Evolutionary conservation across 2,888 invertebrate genomes (phyloP).

Genomic region (Embidobia sp.): DNA sequence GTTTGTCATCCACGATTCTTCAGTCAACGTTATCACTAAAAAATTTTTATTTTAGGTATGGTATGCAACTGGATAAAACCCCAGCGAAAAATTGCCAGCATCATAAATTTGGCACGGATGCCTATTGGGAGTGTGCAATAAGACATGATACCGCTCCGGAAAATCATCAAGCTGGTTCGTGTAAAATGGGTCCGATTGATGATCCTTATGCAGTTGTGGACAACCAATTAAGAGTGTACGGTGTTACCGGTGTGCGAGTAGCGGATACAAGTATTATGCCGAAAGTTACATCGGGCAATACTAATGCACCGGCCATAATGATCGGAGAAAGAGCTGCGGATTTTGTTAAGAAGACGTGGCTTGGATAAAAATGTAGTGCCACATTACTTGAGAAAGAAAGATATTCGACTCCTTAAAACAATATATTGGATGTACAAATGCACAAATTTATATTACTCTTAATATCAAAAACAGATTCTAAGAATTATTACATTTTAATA

Average conservation of each 20-base stretch:
- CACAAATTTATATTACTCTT: too few relatives aligned
- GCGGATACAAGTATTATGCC: constrained; percentile 85
- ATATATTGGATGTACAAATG: too few relatives aligned
- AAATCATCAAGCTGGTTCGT: constrained; percentile 86
- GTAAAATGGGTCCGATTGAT: constrained; percentile 84
- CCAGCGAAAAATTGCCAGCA: constrained; percentile 89
- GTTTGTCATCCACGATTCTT: too few relatives aligned
- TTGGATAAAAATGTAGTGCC: constrained; percentile 67
- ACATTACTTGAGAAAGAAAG: too few relatives aligned
- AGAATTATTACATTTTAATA: too few relatives aligned
- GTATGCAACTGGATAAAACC: constrained; percentile 88
- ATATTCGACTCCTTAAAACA: too few relatives aligned
- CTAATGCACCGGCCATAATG: constrained; percentile 84
- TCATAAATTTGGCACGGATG: constrained; percentile 86
- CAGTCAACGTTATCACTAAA: too few relatives aligned
- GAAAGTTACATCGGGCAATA: constrained; percentile 83
- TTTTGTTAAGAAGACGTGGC: constrained; percentile 81
- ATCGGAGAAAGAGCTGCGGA: constrained; percentile 83
- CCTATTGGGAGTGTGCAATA: constrained; percentile 85
- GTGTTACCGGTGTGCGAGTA: constrained; percentile 82
- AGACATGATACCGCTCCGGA: constrained; percentile 85
- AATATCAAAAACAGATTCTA: too few relatives aligned
- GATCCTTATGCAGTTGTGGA: constrained; percentile 85
- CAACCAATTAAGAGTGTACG: constrained; percentile 82
- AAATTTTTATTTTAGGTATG: constrained; percentile 83